phyloP scores from a whole-genome alignment of 2,797 vertebrate species.

The Spinus pinus region DNA sequence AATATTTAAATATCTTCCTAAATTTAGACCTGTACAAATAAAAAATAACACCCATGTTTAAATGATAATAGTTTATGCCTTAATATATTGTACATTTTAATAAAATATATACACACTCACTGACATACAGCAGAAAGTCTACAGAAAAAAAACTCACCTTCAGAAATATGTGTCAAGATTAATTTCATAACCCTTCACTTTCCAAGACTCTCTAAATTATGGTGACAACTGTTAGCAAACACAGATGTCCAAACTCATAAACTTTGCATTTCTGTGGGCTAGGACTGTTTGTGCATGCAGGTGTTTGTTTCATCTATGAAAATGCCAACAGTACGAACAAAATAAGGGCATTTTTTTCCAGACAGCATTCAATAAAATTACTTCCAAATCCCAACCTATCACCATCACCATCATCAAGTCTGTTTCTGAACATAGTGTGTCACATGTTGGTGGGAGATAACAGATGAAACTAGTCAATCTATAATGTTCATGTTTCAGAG shows the following conservation, averaged over 20 bases:
- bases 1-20: not conserved
- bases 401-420: not conserved
- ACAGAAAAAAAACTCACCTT: not conserved
- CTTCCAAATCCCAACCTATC: not conserved
- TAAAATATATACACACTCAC: not conserved
- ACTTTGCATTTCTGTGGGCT: slow-evolving; percentile 20
- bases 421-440: not conserved
- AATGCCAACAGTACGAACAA: slow-evolving; percentile 5
- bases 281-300: not conserved
- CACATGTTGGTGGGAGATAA: not conserved
- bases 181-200: slow-evolving; percentile 26
- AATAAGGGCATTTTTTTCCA: not conserved
- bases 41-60: not conserved
- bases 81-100: not conserved
- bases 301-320: slow-evolving; percentile 37
- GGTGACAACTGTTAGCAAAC: slow-evolving; percentile 58
- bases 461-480: not conserved
- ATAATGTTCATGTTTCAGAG: not conserved
- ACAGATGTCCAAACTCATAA: slow-evolving; percentile 63
- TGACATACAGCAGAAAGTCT: not conserved
- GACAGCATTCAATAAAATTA: not conserved
- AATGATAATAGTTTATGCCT: not conserved
- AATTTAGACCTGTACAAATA: not conserved
- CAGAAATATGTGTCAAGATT: slow-evolving; percentile 32
- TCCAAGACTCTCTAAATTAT: slow-evolving; percentile 42